These are phyloP conservation scores for Drosophila cracens DNA, from an alignment of 2,888 invertebrate species.

Conservation along the genomic window DNA sequence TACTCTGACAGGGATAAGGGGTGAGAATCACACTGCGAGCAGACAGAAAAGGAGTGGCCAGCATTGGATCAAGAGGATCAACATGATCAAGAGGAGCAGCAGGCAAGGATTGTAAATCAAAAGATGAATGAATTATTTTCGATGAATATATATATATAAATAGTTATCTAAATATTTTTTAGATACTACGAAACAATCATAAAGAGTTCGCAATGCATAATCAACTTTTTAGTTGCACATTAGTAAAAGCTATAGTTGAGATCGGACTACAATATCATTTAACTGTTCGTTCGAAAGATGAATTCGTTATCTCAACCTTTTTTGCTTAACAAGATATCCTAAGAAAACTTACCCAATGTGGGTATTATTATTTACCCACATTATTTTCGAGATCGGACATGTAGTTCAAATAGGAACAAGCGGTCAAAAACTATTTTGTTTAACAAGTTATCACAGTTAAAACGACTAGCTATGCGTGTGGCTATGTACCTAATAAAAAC, in stretches of 20 bases:
- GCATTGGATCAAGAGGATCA: neutral
- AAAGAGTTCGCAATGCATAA: neutral
- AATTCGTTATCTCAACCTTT: fast-evolving
- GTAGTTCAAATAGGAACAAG: neutral
- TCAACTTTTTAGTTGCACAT: neutral
- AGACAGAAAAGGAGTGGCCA: neutral
- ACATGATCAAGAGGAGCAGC: neutral
- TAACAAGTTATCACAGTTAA: neutral
- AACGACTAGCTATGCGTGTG: neutral
- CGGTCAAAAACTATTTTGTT: neutral
- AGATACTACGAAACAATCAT: neutral
- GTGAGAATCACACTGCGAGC: neutral
- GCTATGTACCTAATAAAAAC: neutral
- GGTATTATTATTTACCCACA: neutral
- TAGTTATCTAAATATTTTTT: neutral
- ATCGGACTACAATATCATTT: neutral
- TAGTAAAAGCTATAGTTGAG: no score
- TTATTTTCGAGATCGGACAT: neutral
- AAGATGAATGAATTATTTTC: neutral
- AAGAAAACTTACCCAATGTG: fast-evolving
- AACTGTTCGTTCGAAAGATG: neutral
- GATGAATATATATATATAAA: neutral
- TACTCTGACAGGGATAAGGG: neutral
- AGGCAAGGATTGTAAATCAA: neutral
- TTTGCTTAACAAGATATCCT: neutral